Evolutionary conservation across 1,140 invertebrate species (phyloP), one percentile per base, ranked within the genome.

Genomic region (Periplaneta americana): DNA sequence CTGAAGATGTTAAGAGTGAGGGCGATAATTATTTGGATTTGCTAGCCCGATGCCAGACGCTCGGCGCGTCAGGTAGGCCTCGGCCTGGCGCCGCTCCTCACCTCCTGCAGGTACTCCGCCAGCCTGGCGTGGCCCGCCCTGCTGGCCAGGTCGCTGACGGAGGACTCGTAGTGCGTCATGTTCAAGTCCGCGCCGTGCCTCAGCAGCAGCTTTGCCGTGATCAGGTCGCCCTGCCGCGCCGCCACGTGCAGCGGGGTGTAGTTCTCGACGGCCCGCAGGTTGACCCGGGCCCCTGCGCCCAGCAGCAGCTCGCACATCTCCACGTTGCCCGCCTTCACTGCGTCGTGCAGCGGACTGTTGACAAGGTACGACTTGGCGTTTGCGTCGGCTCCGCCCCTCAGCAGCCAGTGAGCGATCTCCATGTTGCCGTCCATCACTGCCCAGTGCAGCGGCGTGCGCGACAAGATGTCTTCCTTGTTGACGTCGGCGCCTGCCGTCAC

Each of bases 361-460:
- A 22, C 15, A n/a, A n/a, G n/a, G n/a, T n/a, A n/a, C n/a, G n/a
- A n/a, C n/a, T n/a, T n/a, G n/a, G 34, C 31, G 8, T 79, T 36
- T 18, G 39, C 33, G 15, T 34, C 17, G 17, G 78, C 78, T 22
- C 78, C 78, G 17, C 22, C 32, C 31, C 37, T 28, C 78, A 79
- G 78, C n/a, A 79, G 78, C 17, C 13, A 22, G 4, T 18, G 10
- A 8, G 31, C 36, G 34, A 34, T 31, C 31, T 10, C 34, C 22
- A 36, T 28, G 13, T 28, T 79, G 34, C 37, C 37, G 13, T 34
- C 36, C 11, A n/a, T 37, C 15, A 37, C 78, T 22, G 78, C 78
- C 37, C 37, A 36, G 78, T 79, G 78, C 36, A 79, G 34, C 34
- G 78, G 78, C 13, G 78, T 79, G 36, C 78, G 78, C 11, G 34